Base-by-base conservation (phyloP, 1,140 invertebrate genomes). In the Battus philenor region DNA sequence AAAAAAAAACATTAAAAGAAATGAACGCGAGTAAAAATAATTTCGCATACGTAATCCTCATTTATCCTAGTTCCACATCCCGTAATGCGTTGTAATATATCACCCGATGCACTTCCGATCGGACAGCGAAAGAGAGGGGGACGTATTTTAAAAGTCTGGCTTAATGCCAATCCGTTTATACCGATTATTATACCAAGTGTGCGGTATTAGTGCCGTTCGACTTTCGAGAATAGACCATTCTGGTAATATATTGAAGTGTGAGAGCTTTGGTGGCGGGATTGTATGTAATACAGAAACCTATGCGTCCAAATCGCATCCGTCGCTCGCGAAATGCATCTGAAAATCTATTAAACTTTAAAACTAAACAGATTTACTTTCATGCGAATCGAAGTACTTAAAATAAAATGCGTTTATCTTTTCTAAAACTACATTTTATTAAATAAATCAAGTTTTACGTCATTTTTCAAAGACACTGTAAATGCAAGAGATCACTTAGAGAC, bases 111-210 rank as follows among this genome's bases (percentile, higher is more conserved):
- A 36, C 33, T 36, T 20, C 17, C 33, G 17, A 36, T 36, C 33
- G 4, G 17, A 22, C 26, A 29, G 1, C 13, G 12, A 10, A 15
- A 13, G 9, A 36, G 33, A 17, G 33, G 6, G 18, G 6, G 33
- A 36, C 33, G 17, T 36, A 36, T 36, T 36, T 36, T 36, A 36
- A 36, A 36, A 36, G 33, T 36, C 33, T 36, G 33, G 33, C 33
- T 17, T 22, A 18, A 36, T 18, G 33, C 33, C 33, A 36, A 36
- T 36, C 16, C 33, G 17, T 36, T 36, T 36, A 36, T 36, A 36
- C 33, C 33, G 33, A 36, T 36, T 36, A 36, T 36, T 36, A 36
- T 36, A 36, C 33, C 17, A 36, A 36, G 33, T 36, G 16, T 36
- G 33, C 17, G 17, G 33, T 17, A 36, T 36, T 36, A 36, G 33